Percentiles rank a stretch among this genome's conserved stretches.
Evolutionary conservation across 2,797 vertebrate genomes (phyloP).

Genomic region (Cheirogaleus major): DNA sequence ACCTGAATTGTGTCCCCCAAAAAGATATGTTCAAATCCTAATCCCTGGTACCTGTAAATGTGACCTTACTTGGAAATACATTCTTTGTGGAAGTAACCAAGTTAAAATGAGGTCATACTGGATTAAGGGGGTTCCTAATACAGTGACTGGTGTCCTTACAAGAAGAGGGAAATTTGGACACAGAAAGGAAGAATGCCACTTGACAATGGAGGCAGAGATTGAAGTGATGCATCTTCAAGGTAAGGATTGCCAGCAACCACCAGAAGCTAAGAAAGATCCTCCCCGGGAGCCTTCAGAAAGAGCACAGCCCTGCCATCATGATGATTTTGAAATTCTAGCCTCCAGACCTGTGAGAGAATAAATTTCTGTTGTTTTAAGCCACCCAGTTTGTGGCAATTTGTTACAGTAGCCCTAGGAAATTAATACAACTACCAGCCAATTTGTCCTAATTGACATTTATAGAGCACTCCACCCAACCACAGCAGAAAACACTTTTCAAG

Average conservation of each 20-base stretch:
- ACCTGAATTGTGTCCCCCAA: not conserved
- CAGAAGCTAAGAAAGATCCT: not conserved
- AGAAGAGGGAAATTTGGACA: not conserved
- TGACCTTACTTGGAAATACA: not conserved
- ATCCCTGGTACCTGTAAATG: not conserved
- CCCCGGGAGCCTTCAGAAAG: not conserved
- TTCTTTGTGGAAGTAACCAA: not conserved
- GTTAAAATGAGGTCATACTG: not conserved
- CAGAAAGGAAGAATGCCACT: not conserved
- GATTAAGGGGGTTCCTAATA: not conserved
- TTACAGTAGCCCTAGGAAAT: not conserved
- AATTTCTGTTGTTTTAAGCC: not conserved
- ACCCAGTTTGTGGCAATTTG: not conserved
- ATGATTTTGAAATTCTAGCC: not conserved
- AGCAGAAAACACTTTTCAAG: not conserved
- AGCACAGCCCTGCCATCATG: not conserved
- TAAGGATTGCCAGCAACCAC: not conserved
- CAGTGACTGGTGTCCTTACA: not conserved
- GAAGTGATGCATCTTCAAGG: not conserved
- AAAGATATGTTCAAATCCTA: not conserved
- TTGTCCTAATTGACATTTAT: not conserved
- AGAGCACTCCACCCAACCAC: not conserved
- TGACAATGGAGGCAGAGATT: not conserved
- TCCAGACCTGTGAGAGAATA: not conserved
- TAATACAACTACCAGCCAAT: not conserved